These are phyloP conservation scores for Tiliacea aurago DNA, from an alignment of 2,888 invertebrate species.

Conservation along the genomic window DNA sequence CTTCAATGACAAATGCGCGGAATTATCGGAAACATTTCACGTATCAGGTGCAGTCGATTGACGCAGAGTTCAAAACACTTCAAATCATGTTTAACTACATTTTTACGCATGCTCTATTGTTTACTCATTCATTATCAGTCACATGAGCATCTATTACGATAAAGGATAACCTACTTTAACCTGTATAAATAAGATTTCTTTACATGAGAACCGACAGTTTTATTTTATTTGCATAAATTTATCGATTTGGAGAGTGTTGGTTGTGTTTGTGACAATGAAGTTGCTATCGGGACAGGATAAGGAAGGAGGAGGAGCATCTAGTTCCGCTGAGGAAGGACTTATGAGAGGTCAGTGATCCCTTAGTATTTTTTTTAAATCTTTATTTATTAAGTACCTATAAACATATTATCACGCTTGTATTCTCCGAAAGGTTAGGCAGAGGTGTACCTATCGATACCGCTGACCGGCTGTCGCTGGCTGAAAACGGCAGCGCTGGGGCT, in stretches of 20 bases:
- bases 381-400: too few relatives aligned
- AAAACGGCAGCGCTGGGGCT: too few relatives aligned
- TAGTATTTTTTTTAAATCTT: too few relatives aligned
- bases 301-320: conserved; percentile 78
- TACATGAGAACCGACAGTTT: conserved; percentile 74
- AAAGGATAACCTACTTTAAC: conserved; percentile 87
- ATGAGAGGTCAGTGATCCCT: conserved; percentile 73
- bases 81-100: conserved; percentile 51
- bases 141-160: conserved; percentile 79
- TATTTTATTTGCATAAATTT: conserved; percentile 65
- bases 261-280: conserved; percentile 75
- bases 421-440: too few relatives aligned
- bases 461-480: too few relatives aligned
- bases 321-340: conserved; percentile 77
- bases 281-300: conserved; percentile 84
- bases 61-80: conserved; percentile 56
- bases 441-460: not conserved
- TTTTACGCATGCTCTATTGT: conserved; percentile 65
- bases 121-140: conserved; percentile 80
- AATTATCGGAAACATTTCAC: conserved; percentile 33
- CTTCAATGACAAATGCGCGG: conserved; percentile 38
- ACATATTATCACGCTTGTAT: not conserved
- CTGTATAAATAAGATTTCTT: conserved; percentile 84
- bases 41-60: conserved; percentile 54
- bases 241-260: conserved; percentile 57